A percentile compares a stretch with the other conserved stretches of the same genome.
Conservation (phyloP, 2,888 invertebrate genomes). For the Biston stratarius region DNA sequence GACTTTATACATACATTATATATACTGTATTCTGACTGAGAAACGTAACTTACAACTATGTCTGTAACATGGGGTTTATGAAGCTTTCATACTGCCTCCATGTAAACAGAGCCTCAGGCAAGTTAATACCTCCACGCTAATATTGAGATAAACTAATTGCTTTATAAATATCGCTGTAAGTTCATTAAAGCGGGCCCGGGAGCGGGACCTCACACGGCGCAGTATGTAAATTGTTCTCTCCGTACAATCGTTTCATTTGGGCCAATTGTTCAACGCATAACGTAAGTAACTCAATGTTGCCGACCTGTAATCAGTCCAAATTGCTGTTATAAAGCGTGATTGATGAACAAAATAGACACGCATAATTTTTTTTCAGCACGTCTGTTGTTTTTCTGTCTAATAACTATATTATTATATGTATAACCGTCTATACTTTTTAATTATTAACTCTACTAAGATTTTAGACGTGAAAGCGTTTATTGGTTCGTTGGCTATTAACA, state of each 20-base stretch:
- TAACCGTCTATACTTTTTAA: background rate
- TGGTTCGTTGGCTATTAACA: too few relatives aligned
- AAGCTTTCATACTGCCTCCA: constrained; percentile 21
- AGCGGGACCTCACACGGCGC: constrained; percentile 53
- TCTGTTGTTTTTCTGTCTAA: constrained; percentile 15
- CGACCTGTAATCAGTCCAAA: constrained; percentile 45
- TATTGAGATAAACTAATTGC: constrained; percentile 76
- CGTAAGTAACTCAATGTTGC: constrained; percentile 45
- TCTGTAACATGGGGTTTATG: constrained; percentile 1
- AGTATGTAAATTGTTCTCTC: constrained; percentile 36
- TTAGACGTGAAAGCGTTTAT: too few relatives aligned
- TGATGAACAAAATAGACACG: constrained; percentile 34
- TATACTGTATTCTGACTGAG: too few relatives aligned
- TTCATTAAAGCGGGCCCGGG: constrained; percentile 63
- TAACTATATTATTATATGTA: background rate
- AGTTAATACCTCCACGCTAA: constrained; percentile 68
- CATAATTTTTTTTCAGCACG: constrained; percentile 14
- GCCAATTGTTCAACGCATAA: constrained; percentile 42
- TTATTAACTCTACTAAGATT: too few relatives aligned
- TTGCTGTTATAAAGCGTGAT: constrained; percentile 44
- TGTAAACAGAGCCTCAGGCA: constrained; percentile 48
- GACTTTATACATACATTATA: too few relatives aligned
- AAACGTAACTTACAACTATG: background rate
- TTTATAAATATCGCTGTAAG: constrained; percentile 71
- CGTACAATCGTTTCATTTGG: constrained; percentile 44